phyloP scores from a whole-genome alignment of 2,797 vertebrate species.

The Pseudomugil gertrudae region DNA sequence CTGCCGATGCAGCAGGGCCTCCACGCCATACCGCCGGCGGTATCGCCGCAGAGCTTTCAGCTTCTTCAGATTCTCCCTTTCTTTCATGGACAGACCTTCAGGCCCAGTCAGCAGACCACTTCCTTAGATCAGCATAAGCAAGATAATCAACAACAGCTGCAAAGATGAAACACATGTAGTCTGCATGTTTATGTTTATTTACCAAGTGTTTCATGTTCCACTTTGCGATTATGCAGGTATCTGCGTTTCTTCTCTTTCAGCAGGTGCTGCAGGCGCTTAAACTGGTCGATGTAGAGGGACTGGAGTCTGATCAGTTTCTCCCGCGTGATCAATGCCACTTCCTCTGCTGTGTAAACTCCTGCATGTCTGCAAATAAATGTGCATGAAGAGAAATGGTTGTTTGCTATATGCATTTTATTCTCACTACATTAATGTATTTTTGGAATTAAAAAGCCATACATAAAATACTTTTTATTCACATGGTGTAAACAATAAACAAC shows the following conservation, averaged over 20 bases:
- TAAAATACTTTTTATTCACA: too few relatives aligned
- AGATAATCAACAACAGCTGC: not conserved
- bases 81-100: constrained; percentile 91
- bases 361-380: constrained; percentile 85
- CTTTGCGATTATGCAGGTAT: constrained; percentile 91
- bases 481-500: too few relatives aligned
- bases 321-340: constrained; percentile 94
- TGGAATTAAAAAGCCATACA: too few relatives aligned
- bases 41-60: constrained; percentile 95
- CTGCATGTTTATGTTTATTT: not conserved
- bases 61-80: constrained; percentile 90
- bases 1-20: constrained; percentile 94
- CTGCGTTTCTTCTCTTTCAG: constrained; percentile 95
- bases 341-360: constrained; percentile 96
- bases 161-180: not conserved
- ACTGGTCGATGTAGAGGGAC: constrained; percentile 98
- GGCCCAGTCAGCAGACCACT: constrained; percentile 91
- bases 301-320: constrained; percentile 97
- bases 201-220: constrained; percentile 92
- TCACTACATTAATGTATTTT: too few relatives aligned
- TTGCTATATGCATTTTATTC: too few relatives aligned
- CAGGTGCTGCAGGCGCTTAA: constrained; percentile 95
- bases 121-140: constrained; percentile 75
- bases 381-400: too few relatives aligned
- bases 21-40: constrained; percentile 92